Percentiles rank a stretch among this genome's conserved stretches.
Evolutionary conservation across 2,797 vertebrate genomes (phyloP).

Genomic region (Poecilia gillii): DNA sequence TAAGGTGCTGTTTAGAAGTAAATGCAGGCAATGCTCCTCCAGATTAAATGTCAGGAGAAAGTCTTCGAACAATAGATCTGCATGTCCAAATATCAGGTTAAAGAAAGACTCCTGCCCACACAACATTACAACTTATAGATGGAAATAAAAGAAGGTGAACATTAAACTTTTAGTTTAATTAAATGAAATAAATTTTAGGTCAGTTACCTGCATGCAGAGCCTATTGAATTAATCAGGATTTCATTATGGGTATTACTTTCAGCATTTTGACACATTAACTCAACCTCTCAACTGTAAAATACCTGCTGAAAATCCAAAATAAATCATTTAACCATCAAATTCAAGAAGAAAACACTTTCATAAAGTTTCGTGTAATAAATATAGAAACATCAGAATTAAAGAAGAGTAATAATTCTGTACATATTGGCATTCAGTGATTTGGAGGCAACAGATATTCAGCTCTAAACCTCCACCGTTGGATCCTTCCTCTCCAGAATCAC

Average conservation of each 20-base stretch:
- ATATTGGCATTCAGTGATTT: too few species aligned
- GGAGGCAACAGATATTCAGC: too few species aligned
- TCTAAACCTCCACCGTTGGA: too few species aligned
- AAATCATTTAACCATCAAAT: neutral
- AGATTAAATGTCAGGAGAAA: conserved; percentile 51
- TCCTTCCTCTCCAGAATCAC: too few species aligned
- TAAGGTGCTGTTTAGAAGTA: conserved; percentile 24
- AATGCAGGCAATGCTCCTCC: conserved; percentile 17
- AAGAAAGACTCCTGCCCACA: conserved; percentile 13
- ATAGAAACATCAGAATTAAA: neutral
- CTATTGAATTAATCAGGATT: neutral
- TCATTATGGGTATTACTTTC: neutral
- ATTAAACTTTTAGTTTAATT: neutral
- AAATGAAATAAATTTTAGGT: neutral
- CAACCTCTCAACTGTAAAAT: neutral
- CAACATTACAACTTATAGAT: conserved; percentile 2
- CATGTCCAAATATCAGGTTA: conserved; percentile 34
- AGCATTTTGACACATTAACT: neutral
- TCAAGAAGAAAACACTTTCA: neutral
- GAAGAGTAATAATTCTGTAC: too few species aligned
- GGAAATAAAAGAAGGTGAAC: neutral
- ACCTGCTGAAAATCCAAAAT: neutral
- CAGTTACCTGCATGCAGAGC: neutral
- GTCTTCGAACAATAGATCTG: conserved; percentile 24
- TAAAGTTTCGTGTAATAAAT: neutral